Evolutionary conservation across 1,140 invertebrate genomes (phyloP).

Genomic region (Latrodectus geometricus): DNA sequence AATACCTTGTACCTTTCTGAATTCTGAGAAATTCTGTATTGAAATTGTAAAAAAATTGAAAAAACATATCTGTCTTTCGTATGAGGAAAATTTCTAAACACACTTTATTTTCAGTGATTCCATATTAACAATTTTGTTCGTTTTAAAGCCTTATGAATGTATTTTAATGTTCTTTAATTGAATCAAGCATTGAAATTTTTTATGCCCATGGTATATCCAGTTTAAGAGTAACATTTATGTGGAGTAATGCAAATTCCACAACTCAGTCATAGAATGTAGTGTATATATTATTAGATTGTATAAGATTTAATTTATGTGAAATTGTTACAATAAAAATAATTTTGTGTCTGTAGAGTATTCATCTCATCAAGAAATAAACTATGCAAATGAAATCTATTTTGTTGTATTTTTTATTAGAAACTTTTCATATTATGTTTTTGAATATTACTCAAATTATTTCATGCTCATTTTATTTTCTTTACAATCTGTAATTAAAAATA

Average conservation of each 20-base stretch:
- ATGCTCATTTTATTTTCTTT: too few species aligned
- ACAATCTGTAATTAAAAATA: too few species aligned
- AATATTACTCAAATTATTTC: too few species aligned
- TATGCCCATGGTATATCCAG: neutral
- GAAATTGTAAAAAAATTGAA: too few species aligned
- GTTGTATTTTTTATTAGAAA: neutral
- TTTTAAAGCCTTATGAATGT: neutral
- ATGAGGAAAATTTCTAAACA: too few species aligned
- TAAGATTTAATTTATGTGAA: constrained; percentile 57
- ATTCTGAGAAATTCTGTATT: too few species aligned
- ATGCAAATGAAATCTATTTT: neutral
- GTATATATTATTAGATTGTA: constrained; percentile 54
- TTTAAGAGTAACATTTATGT: constrained; percentile 34
- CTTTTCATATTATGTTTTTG: too few species aligned
- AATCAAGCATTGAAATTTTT: neutral
- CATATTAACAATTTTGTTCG: neutral
- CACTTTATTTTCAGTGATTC: neutral
- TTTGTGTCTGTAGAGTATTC: constrained; percentile 51
- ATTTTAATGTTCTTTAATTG: neutral
- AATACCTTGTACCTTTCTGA: too few species aligned
- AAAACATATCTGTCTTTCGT: too few species aligned
- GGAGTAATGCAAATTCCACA: constrained; percentile 1
- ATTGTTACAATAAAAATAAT: constrained; percentile 38
- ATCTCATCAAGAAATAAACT: constrained; percentile 6
- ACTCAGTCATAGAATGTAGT: constrained; percentile 33